These are phyloP conservation scores for Misgurnus mizolepis DNA, from an alignment of 2,113 vertebrate genomes.

Conservation along the genomic window DNA sequence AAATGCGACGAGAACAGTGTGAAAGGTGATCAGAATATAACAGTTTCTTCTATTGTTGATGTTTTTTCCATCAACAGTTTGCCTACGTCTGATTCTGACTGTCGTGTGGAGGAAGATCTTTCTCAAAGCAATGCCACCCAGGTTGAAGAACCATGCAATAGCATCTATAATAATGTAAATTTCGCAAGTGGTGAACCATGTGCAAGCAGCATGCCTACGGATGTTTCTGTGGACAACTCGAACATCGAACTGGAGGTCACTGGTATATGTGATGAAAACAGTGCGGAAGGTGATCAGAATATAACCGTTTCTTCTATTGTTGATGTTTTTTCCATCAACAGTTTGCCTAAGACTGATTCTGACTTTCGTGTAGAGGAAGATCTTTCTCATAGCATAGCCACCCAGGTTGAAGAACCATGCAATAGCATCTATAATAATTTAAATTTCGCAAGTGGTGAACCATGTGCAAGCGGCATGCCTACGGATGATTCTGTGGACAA, in stretches of 20 bases:
- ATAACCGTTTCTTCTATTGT: background rate
- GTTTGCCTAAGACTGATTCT: background rate
- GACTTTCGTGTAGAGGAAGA: background rate
- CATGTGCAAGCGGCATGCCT: background rate
- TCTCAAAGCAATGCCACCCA: background rate
- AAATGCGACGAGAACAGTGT: background rate
- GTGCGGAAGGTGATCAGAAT: background rate
- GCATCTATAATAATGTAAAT: slow-evolving; percentile 24
- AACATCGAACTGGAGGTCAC: background rate
- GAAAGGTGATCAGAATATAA: background rate
- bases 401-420: no score
- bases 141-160: background rate
- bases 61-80: background rate
- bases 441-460: background rate
- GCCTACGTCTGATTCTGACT: background rate
- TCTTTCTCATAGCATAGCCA: background rate
- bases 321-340: slow-evolving; percentile 5
- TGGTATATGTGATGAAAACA: background rate
- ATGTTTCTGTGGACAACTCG: background rate
- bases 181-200: background rate
- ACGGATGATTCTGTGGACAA: background rate
- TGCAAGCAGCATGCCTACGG: background rate
- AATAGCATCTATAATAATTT: background rate
- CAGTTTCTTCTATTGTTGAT: background rate
- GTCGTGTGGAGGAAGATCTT: background rate